phyloP scores from a whole-genome alignment of 2,888 invertebrate genomes.

The Trisateles emortualis region DNA sequence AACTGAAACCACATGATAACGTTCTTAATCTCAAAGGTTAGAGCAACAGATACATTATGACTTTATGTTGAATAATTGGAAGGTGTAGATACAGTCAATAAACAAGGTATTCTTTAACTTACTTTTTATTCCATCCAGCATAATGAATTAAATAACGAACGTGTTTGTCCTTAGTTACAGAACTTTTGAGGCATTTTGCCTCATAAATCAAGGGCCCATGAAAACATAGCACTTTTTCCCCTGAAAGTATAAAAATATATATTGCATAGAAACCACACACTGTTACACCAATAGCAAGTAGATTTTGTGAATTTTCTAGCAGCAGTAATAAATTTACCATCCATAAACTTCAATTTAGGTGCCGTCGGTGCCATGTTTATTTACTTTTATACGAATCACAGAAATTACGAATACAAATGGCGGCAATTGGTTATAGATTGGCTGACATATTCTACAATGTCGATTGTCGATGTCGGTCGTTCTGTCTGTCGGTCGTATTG shows the following conservation, averaged over 20 bases:
- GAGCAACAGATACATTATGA: not conserved
- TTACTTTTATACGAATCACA: slow-evolving; percentile 15
- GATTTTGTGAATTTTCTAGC: no score
- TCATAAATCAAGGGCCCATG: slow-evolving; percentile 98
- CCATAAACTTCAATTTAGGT: slow-evolving; percentile 91
- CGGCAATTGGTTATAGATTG: not conserved
- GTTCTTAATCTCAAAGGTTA: no score
- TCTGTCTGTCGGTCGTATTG: no score
- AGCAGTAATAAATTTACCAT: slow-evolving; percentile 81
- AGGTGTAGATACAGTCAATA: not conserved
- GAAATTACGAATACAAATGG: slow-evolving; percentile 30
- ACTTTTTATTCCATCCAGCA: slow-evolving; percentile 99
- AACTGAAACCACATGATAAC: slow-evolving; percentile 82
- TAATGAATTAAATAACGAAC: slow-evolving; percentile 98
- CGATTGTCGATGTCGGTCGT: no score
- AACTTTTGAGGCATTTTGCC: slow-evolving; percentile 96
- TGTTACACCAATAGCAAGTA: not conserved
- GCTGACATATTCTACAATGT: not conserved
- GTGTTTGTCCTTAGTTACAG: slow-evolving; percentile 94
- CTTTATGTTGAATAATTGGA: not conserved
- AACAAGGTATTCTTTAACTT: slow-evolving; percentile 59
- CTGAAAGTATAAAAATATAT: slow-evolving; percentile 82
- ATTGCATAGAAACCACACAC: no score
- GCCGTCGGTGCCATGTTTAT: slow-evolving; percentile 87
- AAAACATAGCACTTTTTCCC: slow-evolving; percentile 97